These are phyloP conservation scores for Peromyscus nudipes DNA, from an alignment of 2,797 vertebrate species.

Conservation along the genomic window DNA sequence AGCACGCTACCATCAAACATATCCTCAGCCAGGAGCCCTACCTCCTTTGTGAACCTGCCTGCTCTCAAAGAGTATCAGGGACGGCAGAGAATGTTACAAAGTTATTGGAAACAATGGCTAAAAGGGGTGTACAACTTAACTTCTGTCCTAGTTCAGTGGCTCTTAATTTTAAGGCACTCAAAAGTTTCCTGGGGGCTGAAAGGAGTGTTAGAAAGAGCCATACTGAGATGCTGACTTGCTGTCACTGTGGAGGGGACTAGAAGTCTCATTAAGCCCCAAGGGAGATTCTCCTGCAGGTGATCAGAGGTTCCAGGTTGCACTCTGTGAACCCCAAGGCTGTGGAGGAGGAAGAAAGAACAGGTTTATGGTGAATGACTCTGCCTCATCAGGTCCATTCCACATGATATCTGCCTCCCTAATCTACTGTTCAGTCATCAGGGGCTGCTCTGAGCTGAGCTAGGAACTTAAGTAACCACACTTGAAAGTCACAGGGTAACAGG, in stretches of 20 bases:
- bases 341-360: background rate
- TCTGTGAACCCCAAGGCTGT: background rate
- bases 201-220: background rate
- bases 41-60: background rate
- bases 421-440: background rate
- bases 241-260: background rate
- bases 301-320: background rate
- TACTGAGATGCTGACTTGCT: background rate
- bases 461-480: background rate
- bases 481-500: background rate
- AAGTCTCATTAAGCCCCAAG: background rate
- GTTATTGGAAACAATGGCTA: background rate
- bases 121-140: background rate
- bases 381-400: background rate
- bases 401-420: background rate
- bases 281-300: background rate
- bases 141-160: background rate
- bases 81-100: background rate
- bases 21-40: background rate
- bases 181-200: background rate
- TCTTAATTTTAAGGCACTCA: constrained; percentile 5
- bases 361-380: background rate
- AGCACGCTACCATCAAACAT: background rate
- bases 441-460: background rate
- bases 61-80: background rate